A percentile compares a stretch with the other conserved stretches of the same genome.
Conservation (phyloP, 2,797 vertebrate genomes). For the Pseudomugil gertrudae region DNA sequence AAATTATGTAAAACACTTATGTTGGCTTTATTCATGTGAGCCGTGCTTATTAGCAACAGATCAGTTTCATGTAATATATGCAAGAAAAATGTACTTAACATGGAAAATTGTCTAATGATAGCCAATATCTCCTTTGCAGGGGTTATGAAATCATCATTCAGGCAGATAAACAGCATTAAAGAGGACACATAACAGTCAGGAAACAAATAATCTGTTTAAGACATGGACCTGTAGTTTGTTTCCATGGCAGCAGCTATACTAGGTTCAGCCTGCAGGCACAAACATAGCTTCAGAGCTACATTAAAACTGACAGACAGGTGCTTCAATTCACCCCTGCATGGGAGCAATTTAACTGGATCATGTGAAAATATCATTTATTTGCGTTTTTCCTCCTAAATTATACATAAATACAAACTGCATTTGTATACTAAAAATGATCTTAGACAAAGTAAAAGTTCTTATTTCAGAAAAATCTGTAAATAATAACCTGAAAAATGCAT, state of each 20-base stretch:
- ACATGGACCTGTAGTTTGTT: conserved; percentile 36
- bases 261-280: conserved; percentile 28
- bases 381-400: neutral
- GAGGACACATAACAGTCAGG: conserved; percentile 12
- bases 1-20: neutral
- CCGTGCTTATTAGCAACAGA: neutral
- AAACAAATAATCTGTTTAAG: conserved; percentile 38
- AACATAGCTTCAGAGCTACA: conserved; percentile 11
- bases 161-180: conserved; percentile 5
- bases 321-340: neutral
- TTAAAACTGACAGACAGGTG: conserved; percentile 6
- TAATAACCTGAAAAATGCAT: too few relatives aligned
- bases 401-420: neutral
- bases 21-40: neutral
- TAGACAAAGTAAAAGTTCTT: neutral
- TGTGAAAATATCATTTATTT: neutral
- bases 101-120: neutral
- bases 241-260: conserved; percentile 55
- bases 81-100: neutral
- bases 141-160: conserved; percentile 19
- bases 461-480: neutral
- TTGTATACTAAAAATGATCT: conserved; percentile 4
- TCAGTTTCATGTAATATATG: neutral
- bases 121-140: neutral
- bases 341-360: neutral